Conservation (phyloP, 1,140 invertebrate genomes). For the Solenopsis fugax region DNA sequence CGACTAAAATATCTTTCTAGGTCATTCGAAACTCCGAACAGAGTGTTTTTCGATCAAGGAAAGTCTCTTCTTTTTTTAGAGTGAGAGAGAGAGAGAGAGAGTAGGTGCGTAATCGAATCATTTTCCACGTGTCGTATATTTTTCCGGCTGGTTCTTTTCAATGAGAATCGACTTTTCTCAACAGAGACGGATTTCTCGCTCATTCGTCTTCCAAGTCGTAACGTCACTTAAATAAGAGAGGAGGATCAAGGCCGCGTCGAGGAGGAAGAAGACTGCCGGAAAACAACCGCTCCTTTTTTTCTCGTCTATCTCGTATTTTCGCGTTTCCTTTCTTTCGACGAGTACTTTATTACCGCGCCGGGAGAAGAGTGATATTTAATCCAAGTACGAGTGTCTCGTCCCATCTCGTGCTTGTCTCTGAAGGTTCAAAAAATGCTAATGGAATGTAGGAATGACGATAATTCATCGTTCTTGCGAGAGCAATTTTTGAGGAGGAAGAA, state of each 20-base stretch:
- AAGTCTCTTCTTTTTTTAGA: not conserved
- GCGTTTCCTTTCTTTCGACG: slow-evolving; percentile 31
- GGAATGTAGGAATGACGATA: slow-evolving; percentile 20
- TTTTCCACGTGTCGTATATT: slow-evolving; percentile 7
- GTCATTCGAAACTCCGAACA: not conserved
- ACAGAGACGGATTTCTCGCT: slow-evolving; percentile 34
- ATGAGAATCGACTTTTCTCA: slow-evolving; percentile 46
- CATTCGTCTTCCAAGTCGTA: slow-evolving; percentile 65
- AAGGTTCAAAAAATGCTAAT: slow-evolving; percentile 14
- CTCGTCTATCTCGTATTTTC: slow-evolving; percentile 9
- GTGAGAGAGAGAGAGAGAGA: too few species aligned
- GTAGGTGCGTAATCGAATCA: not conserved
- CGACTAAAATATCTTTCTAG: not conserved
- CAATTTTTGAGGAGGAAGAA: not conserved
- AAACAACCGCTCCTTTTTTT: slow-evolving; percentile 39
- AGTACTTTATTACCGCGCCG: slow-evolving; percentile 31
- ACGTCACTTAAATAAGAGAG: slow-evolving; percentile 64
- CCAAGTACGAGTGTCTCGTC: slow-evolving; percentile 6
- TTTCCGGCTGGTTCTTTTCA: not conserved
- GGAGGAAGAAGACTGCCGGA: slow-evolving; percentile 14
- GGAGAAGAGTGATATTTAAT: slow-evolving; percentile 48
- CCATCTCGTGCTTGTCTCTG: not conserved
- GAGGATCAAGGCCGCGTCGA: slow-evolving; percentile 55
- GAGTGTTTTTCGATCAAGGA: not conserved
- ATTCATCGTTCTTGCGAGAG: not conserved